Evolutionary conservation across 2,797 vertebrate genomes (phyloP).

Genomic region (Serranus cabrilla): DNA sequence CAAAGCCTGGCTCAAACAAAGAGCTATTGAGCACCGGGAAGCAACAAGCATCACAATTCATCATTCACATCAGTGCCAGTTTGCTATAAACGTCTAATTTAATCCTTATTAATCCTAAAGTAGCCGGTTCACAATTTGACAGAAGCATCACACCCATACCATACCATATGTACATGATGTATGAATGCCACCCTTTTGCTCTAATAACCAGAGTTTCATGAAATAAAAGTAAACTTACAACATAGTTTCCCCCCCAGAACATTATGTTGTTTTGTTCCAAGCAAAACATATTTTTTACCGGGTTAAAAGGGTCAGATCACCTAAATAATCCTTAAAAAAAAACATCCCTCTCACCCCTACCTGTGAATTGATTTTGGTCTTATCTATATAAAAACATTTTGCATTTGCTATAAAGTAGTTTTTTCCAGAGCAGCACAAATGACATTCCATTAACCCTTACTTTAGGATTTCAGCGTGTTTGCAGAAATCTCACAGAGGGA

Average conservation of each 20-base stretch:
- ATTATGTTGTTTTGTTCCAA: not conserved
- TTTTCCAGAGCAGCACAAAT: not conserved
- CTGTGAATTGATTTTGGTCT: not conserved
- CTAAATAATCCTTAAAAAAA: not conserved
- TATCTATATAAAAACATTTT: not conserved
- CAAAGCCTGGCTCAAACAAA: constrained; percentile 49
- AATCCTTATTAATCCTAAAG: not conserved
- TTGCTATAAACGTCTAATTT: not conserved
- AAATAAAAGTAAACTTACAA: constrained; percentile 1
- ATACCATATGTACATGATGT: not conserved
- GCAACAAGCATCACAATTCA: constrained; percentile 36
- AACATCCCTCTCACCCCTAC: not conserved
- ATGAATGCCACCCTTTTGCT: not conserved
- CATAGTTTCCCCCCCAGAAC: not conserved
- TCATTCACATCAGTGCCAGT: constrained; percentile 32
- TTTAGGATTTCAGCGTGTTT: not conserved
- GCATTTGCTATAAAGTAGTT: not conserved
- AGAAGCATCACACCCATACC: not conserved
- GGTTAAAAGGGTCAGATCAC: not conserved
- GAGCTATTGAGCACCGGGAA: constrained; percentile 42
- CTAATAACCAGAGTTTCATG: not conserved
- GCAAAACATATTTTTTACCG: not conserved
- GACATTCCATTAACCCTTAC: not conserved
- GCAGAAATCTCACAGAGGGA: not conserved
- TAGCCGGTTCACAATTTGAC: not conserved